These are phyloP conservation scores for Lucinisca nassula DNA, from an alignment of 2,888 invertebrate species.

Conservation along the genomic window DNA sequence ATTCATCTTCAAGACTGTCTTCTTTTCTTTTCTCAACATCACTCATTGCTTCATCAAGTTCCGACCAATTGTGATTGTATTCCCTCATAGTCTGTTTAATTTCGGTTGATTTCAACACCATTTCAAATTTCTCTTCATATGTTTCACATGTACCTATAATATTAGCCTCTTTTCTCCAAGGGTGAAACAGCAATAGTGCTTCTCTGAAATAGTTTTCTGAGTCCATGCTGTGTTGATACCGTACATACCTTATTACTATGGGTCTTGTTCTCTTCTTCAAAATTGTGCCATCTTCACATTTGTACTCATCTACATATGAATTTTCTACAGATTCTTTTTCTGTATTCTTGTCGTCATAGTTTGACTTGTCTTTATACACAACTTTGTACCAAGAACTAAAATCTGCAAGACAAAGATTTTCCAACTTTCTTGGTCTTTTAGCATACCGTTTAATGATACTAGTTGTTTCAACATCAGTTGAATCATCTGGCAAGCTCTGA, in stretches of 20 bases:
- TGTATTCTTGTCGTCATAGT: background rate
- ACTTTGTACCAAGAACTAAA: too few species aligned
- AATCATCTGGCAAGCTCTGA: slow-evolving; percentile 51
- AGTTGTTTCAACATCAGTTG: slow-evolving; percentile 48
- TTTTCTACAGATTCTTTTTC: background rate
- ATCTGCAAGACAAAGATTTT: slow-evolving; percentile 49
- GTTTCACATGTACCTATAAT: background rate
- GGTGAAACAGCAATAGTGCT: background rate
- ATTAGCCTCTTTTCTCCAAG: background rate
- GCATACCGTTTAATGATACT: slow-evolving; percentile 51
- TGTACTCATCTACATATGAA: background rate
- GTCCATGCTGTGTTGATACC: background rate
- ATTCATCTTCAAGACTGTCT: background rate
- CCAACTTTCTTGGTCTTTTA: slow-evolving; percentile 40
- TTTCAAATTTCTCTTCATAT: background rate
- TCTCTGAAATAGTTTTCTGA: background rate
- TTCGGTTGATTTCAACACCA: background rate
- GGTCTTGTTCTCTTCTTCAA: background rate
- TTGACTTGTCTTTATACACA: background rate
- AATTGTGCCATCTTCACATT: too few species aligned
- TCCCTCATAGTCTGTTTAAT: background rate
- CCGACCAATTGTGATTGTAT: background rate
- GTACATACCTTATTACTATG: background rate
- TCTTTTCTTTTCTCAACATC: background rate
- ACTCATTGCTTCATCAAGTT: background rate